Conservation (phyloP, 2,113 vertebrate species). For the Elachura formosa region DNA sequence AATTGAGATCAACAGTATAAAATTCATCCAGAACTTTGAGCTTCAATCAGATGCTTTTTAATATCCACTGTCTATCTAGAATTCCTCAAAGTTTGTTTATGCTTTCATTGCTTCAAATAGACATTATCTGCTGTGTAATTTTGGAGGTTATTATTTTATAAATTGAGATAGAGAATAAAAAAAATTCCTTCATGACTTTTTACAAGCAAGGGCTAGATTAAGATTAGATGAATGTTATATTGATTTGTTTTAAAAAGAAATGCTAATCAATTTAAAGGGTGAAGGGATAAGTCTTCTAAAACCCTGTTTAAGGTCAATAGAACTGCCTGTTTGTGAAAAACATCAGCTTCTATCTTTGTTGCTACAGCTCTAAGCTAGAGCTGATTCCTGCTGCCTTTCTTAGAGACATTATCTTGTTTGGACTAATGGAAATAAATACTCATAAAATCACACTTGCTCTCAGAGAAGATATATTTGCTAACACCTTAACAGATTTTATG, state of each 20-base stretch:
- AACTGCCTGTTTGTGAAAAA: not conserved
- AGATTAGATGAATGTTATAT: not conserved
- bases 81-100: not conserved
- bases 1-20: conserved; percentile 29
- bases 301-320: not conserved
- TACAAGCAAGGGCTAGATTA: not conserved
- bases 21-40: conserved; percentile 29
- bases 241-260: not conserved
- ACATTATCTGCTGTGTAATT: not conserved
- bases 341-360: not conserved
- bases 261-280: not conserved
- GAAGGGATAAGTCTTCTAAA: not conserved
- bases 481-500: not conserved
- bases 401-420: not conserved
- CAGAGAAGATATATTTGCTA: not conserved
- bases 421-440: not conserved
- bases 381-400: not conserved
- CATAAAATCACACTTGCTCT: not conserved
- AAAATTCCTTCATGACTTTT: not conserved
- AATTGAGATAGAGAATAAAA: not conserved
- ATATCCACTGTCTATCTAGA: not conserved
- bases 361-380: not conserved
- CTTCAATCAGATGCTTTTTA: conserved; percentile 28
- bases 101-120: conserved; percentile 24
- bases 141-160: not conserved